Evolutionary conservation across 2,888 invertebrate species (phyloP).

Genomic region (Disparrhopalites patrizii): DNA sequence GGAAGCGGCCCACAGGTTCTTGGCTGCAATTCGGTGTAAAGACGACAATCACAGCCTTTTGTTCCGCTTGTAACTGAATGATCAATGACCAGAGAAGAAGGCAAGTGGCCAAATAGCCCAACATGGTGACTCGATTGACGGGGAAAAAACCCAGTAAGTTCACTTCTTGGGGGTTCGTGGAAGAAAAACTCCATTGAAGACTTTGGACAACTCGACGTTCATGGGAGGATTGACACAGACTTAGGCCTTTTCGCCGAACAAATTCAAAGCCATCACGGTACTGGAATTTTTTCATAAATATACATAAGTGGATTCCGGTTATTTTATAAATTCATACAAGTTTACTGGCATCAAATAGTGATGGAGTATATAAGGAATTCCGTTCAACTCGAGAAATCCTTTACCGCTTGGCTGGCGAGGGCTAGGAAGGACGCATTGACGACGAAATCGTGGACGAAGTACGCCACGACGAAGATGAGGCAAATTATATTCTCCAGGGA

Average conservation of each 20-base stretch:
- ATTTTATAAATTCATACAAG: too few relatives aligned
- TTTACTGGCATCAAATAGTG: too few relatives aligned
- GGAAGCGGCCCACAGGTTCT: too few relatives aligned
- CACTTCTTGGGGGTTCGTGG: constrained; percentile 1
- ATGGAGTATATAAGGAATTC: too few relatives aligned
- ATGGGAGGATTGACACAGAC: constrained; percentile 16
- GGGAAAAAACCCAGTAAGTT: constrained; percentile 11
- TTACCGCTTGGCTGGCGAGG: constrained; percentile 10
- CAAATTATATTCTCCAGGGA: not conserved
- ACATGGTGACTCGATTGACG: constrained; percentile 12
- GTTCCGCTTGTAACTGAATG: constrained; percentile 15
- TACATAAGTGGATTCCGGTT: too few relatives aligned
- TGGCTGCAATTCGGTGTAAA: constrained; percentile 13
- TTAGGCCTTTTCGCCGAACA: constrained; percentile 14
- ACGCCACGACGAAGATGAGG: constrained; percentile 4
- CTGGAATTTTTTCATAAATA: not conserved
- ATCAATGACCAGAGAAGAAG: constrained; percentile 22
- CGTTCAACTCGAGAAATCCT: too few relatives aligned
- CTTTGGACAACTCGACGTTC: constrained; percentile 17
- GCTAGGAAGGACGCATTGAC: not conserved
- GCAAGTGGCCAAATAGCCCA: constrained; percentile 2
- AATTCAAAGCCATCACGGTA: constrained; percentile 22
- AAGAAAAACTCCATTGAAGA: constrained; percentile 19
- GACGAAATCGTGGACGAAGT: not conserved
- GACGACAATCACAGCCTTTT: constrained; percentile 1